Evolutionary conservation across 1,140 invertebrate genomes (phyloP), one percentile per base, ranked within the genome.

Genomic region (Aradophagus sp.): DNA sequence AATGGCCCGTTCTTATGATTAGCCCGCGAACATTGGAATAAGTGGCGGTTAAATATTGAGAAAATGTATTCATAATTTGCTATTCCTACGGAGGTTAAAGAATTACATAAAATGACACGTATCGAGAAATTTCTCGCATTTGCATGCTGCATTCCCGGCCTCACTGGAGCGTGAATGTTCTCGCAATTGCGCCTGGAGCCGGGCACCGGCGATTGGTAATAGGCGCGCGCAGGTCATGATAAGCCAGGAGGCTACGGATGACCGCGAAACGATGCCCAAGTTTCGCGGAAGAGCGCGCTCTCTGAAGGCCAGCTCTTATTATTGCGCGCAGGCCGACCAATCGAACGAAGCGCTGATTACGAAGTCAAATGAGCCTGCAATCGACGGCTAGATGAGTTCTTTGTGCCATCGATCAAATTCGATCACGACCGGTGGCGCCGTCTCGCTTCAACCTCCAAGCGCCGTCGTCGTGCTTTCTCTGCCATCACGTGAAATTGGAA

Each of bases 281-380:
- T 29, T 14, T 45, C 11, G 19, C 26, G 32, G 12, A 41, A 56
- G 34, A 47, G 16, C n/a, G n/a, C n/a, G n/a, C n/a, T n/a, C n/a
- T n/a, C n/a, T n/a, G n/a, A n/a, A n/a, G n/a, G n/a, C n/a, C n/a
- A n/a, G n/a, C n/a, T n/a, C n/a, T n/a, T n/a, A n/a, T n/a, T n/a
- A n/a, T n/a, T n/a, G n/a, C n/a, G n/a, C n/a, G n/a, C n/a, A n/a
- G n/a, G n/a, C n/a, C n/a, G n/a, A n/a, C n/a, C n/a, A n/a, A n/a
- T n/a, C n/a, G n/a, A n/a, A n/a, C n/a, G n/a, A n/a, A n/a, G n/a
- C 76, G 75, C 53, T 74, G 77, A 80, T 82, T 81, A 77, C 71
- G 77, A 77, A 78, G 75, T 52, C 71, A 65, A 63, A 73, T 58
- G 2, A 26, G 15, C 1, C 35, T 7, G 16, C 19, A 7, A 38